Percentiles rank a stretch among this genome's conserved stretches.
Evolutionary conservation across 1,140 invertebrate genomes (phyloP).

Genomic region (Gonioctena quinquepunctata): DNA sequence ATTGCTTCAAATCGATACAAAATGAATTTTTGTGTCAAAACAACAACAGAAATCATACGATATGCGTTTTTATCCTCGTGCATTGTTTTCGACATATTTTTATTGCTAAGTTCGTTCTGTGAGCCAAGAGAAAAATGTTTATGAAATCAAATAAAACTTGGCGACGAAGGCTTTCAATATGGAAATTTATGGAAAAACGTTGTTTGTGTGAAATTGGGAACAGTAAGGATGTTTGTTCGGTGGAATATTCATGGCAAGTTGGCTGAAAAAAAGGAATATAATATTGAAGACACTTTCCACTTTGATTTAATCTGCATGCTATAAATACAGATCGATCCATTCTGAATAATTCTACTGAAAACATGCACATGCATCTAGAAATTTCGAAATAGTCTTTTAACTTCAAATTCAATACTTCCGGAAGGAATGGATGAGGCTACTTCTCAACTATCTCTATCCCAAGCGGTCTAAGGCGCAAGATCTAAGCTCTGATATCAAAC

Average conservation of each 20-base stretch:
- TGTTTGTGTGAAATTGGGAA: background rate
- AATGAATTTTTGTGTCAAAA: background rate
- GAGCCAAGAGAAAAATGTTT: background rate
- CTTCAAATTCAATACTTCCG: no score
- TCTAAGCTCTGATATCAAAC: no score
- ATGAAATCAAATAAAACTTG: background rate
- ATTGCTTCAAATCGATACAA: conserved; percentile 7
- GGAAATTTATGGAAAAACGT: background rate
- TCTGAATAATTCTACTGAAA: no score
- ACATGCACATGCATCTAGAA: no score
- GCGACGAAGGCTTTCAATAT: background rate
- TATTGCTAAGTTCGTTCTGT: background rate
- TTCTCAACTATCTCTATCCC: no score
- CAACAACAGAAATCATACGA: background rate
- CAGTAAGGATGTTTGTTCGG: background rate
- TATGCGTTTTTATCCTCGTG: background rate
- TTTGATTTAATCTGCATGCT: no score
- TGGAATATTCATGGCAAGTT: background rate
- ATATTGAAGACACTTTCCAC: no score
- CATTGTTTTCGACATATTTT: background rate
- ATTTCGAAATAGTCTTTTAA: no score
- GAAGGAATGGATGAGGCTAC: no score
- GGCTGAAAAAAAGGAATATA: conserved; percentile 3
- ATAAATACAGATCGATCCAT: no score
- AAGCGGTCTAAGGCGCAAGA: no score